These are phyloP conservation scores for Zosterops hypoxanthus DNA, from an alignment of 2,113 vertebrate genomes.

Conservation along the genomic window DNA sequence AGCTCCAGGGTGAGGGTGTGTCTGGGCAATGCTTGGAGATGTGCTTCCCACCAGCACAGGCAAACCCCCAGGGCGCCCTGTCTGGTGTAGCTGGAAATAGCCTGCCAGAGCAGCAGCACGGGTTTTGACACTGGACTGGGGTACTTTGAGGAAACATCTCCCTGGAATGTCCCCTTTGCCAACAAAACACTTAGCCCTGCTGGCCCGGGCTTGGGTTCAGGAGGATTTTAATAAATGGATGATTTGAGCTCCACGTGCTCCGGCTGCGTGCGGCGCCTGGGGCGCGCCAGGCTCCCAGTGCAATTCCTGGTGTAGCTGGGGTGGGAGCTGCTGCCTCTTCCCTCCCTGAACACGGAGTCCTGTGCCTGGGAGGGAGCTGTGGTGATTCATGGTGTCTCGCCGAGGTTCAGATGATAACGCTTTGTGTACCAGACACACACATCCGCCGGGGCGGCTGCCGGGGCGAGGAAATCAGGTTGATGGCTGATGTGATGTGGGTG, in stretches of 20 bases:
- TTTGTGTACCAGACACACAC: background rate
- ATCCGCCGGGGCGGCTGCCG: background rate
- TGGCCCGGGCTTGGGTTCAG: background rate
- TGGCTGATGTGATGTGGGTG: slow-evolving; percentile 6
- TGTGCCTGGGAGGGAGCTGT: background rate
- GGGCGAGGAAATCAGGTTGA: background rate
- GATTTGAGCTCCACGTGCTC: background rate
- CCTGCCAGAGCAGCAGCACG: fast-evolving
- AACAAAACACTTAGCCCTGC: background rate
- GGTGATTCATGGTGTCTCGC: background rate
- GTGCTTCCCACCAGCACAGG: background rate
- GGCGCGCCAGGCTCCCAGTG: background rate
- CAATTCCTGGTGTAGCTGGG: fast-evolving
- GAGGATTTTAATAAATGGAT: background rate
- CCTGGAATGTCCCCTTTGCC: background rate
- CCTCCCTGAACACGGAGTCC: background rate
- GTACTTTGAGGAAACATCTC: background rate
- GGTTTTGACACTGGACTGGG: background rate
- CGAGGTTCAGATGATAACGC: background rate
- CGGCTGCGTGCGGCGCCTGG: background rate
- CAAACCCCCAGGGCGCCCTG: background rate
- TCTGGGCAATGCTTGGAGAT: background rate
- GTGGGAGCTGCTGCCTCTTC: background rate
- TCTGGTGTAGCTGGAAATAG: background rate
- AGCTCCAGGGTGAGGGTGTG: background rate